Conservation (phyloP, 1,140 invertebrate genomes). For the Drosophila chauvacae region DNA sequence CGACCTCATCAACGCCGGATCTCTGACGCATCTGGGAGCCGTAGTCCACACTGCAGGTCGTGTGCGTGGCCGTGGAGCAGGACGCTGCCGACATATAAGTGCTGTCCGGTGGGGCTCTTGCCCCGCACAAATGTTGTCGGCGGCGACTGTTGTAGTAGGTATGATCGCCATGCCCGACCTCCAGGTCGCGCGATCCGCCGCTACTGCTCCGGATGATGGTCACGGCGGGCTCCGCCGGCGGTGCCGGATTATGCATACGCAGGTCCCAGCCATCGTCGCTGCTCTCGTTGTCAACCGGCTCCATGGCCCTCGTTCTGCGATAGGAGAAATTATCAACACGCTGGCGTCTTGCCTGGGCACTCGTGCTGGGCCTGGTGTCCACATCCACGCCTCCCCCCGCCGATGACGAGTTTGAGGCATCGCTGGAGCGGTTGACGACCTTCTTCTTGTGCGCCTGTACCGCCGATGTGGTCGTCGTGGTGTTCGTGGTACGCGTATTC, state of each 20-base stretch:
- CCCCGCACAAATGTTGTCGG: background rate
- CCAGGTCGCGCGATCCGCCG: slow-evolving; percentile 3
- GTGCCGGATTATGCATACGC: slow-evolving; percentile 51
- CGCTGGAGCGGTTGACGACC: slow-evolving; percentile 36
- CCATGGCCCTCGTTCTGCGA: slow-evolving; percentile 16
- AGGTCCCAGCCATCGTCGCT: slow-evolving; percentile 74
- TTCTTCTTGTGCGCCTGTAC: slow-evolving; percentile 67
- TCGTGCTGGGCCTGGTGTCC: slow-evolving; percentile 66
- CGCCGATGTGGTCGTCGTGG: slow-evolving; percentile 76
- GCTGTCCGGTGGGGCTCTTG: slow-evolving; percentile 24
- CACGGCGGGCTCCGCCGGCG: slow-evolving; percentile 4
- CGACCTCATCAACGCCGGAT: slow-evolving; percentile 1
- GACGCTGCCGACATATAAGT: slow-evolving; percentile 47
- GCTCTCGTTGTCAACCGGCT: slow-evolving; percentile 50
- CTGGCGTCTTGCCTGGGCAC: slow-evolving; percentile 60
- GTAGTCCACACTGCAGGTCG: slow-evolving; percentile 66
- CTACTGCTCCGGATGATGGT: slow-evolving; percentile 9
- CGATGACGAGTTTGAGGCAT: slow-evolving; percentile 43
- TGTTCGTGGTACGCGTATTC: slow-evolving; percentile 78
- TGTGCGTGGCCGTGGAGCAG: slow-evolving; percentile 67
- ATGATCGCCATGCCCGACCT: slow-evolving; percentile 58
- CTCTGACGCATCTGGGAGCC: slow-evolving; percentile 35
- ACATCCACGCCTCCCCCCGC: slow-evolving; percentile 50
- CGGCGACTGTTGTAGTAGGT: slow-evolving; percentile 58
- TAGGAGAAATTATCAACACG: slow-evolving; percentile 31